Conservation (phyloP, 2,888 invertebrate species). For the Himalopsyche japonica region DNA sequence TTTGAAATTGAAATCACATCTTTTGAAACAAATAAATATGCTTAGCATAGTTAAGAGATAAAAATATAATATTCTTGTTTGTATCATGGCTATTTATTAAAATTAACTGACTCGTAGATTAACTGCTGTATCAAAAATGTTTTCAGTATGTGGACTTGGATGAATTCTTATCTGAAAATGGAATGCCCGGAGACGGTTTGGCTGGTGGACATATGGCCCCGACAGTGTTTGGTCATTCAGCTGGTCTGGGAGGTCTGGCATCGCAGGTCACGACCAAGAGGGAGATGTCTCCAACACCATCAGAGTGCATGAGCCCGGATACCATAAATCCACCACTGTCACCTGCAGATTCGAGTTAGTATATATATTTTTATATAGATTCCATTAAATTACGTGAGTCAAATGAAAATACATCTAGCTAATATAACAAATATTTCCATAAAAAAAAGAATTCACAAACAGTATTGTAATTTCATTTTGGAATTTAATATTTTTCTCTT, state of each 20-base stretch:
- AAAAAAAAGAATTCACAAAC: too few relatives aligned
- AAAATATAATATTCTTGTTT: background rate
- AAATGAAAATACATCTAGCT: background rate
- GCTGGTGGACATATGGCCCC: constrained; percentile 66
- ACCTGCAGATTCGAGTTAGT: constrained; percentile 88
- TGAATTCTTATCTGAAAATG: constrained; percentile 95
- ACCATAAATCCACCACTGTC: constrained; percentile 87
- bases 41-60: too few relatives aligned
- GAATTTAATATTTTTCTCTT: too few relatives aligned
- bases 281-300: constrained; percentile 84
- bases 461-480: too few relatives aligned
- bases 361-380: constrained; percentile 32
- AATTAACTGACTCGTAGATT: background rate
- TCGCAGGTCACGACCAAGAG: constrained; percentile 77
- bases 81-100: background rate
- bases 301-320: constrained; percentile 87
- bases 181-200: constrained; percentile 82
- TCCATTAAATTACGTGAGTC: background rate
- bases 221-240: constrained; percentile 62
- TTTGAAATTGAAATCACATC: too few relatives aligned
- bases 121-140: background rate
- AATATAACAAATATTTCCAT: too few relatives aligned
- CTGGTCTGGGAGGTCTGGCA: constrained; percentile 62
- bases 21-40: too few relatives aligned
- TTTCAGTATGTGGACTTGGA: constrained; percentile 94